phyloP scores from a whole-genome alignment of 2,797 vertebrate species.

The Alfaro cultratus region DNA sequence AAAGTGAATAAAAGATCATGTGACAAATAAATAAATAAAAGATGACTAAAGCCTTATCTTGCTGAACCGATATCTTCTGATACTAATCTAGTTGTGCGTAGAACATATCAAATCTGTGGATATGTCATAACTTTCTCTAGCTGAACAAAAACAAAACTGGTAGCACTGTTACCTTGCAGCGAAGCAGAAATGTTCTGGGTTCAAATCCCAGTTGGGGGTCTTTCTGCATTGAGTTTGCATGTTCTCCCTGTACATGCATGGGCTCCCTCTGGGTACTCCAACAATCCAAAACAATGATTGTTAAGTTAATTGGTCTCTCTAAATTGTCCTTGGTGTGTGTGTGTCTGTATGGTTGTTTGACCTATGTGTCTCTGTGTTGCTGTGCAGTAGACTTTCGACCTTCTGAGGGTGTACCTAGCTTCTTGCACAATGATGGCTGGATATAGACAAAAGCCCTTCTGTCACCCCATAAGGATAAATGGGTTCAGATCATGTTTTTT shows the following conservation, averaged over 20 bases:
- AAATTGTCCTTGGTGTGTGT: not conserved
- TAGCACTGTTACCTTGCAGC: too few species aligned
- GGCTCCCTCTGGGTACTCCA: not conserved
- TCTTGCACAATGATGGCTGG: too few species aligned
- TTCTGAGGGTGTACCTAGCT: too few species aligned
- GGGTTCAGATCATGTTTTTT: not conserved
- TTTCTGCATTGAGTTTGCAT: not conserved
- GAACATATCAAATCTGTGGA: too few species aligned
- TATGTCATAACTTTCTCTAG: too few species aligned
- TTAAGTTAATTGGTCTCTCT: not conserved
- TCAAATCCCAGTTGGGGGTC: too few species aligned
- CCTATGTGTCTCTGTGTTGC: too few species aligned
- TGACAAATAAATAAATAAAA: conserved; percentile 32
- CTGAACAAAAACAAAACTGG: too few species aligned
- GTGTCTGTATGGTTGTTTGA: too few species aligned
- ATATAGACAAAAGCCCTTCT: too few species aligned
- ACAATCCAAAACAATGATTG: not conserved
- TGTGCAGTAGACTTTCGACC: too few species aligned
- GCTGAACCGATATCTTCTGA: conserved; percentile 6
- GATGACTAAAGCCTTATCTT: conserved; percentile 8
- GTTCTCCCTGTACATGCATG: not conserved
- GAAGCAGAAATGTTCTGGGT: too few species aligned
- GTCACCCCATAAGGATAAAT: not conserved
- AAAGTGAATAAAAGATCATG: not conserved
- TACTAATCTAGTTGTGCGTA: not conserved